Conservation (phyloP, 2,113 vertebrate genomes). For the Sinocyclocheilus anophthalmus region DNA sequence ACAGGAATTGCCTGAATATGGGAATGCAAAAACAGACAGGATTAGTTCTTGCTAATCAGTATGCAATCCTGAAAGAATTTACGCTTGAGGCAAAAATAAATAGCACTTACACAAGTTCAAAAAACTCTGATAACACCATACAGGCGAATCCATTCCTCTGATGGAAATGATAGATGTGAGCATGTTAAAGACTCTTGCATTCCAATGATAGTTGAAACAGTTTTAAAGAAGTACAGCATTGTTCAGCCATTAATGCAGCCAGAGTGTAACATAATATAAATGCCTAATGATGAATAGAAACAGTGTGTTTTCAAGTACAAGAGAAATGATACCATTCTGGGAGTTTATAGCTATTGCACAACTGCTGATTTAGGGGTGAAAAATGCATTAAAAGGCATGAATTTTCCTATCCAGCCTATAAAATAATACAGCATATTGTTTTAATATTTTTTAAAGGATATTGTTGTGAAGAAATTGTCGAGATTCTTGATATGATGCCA, state of each 20-base stretch:
- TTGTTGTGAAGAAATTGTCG: conserved; percentile 95
- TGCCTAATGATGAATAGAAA: neutral
- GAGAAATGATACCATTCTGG: neutral
- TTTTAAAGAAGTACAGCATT: neutral
- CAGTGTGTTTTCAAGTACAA: neutral
- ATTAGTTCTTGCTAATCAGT: neutral
- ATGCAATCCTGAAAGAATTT: neutral
- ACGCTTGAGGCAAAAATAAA: neutral
- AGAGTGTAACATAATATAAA: neutral
- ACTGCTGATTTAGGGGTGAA: neutral
- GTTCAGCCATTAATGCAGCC: neutral
- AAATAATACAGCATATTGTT: neutral
- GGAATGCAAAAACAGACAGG: neutral
- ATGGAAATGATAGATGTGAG: conserved; percentile 86
- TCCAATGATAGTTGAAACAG: neutral
- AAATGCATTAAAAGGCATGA: neutral
- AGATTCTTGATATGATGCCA: conserved; percentile 97
- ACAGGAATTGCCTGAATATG: conserved; percentile 81
- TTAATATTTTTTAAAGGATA: conserved; percentile 79
- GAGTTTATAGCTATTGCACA: neutral
- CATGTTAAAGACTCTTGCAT: conserved; percentile 67
- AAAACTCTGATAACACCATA: conserved; percentile 85
- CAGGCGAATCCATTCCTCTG: conserved; percentile 88
- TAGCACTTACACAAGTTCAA: conserved; percentile 83
- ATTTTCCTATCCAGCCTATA: neutral